These are phyloP conservation scores for Sturnira hondurensis DNA, from an alignment of 2,113 vertebrate species.

Conservation along the genomic window DNA sequence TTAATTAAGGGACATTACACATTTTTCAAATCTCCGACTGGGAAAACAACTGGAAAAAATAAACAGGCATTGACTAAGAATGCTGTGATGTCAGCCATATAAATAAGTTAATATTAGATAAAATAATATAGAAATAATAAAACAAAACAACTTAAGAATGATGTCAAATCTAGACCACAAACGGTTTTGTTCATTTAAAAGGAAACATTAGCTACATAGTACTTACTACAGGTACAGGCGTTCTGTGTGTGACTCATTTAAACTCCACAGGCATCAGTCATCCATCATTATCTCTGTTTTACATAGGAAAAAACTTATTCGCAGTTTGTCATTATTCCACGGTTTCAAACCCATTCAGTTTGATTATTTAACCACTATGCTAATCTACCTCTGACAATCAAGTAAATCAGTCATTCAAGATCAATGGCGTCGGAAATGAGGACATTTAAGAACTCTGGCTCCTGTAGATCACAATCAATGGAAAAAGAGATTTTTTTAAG, in stretches of 20 bases:
- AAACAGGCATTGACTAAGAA: background rate
- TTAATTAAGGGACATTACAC: background rate
- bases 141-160: background rate
- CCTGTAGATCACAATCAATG: background rate
- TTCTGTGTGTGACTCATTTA: background rate
- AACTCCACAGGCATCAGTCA: background rate
- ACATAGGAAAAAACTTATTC: background rate
- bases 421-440: background rate
- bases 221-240: background rate
- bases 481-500: background rate
- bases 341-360: background rate
- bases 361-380: background rate
- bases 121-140: background rate
- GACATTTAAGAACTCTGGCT: background rate
- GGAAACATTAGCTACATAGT: background rate
- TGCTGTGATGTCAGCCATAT: background rate
- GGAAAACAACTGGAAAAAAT: background rate
- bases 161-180: background rate
- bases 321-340: background rate
- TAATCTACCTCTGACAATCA: background rate
- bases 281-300: background rate
- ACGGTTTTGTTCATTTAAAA: background rate
- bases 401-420: background rate
- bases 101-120: background rate
- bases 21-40: background rate